Evolutionary conservation across 30 jellyfish, hydroid and myxozoan genomes (phyloP), one percentile per base, ranked within the genome.

Genomic region (Sanderia malayensis): DNA sequence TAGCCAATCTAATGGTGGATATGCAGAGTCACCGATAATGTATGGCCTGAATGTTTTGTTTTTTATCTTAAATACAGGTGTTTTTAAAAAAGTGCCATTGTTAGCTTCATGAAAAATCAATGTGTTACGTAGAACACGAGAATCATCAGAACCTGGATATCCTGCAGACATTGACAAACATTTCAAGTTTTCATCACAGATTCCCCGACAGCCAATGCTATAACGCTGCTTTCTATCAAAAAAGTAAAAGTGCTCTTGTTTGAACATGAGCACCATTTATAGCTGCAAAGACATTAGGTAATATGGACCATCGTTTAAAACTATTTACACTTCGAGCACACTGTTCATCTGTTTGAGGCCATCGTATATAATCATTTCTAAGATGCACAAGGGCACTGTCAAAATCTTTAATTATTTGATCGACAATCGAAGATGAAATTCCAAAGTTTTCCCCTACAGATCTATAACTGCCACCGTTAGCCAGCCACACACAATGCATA

Each of bases 181-280:
- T 21, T 41, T 65, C 74, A 64, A 18, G 22, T 78, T 49, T 19
- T 82, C 81, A 28, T 78, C 89, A 22, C 76, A 44, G 30, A 78
- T n/a, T 19, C 89, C 89, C 44, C 64, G 89, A 72, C 76, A 72
- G 18, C 63, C 61, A 2, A 53, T 73, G 46, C 76, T 73, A 64
- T 31, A 53, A 27, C 85, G 46, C 62, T 73, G 76, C 25, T 55
- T 73, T 58, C 76, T 28, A 29, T 73, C 74, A 28, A 73, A 31
- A 32, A 71, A 71, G n/a, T n/a, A n/a, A n/a, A n/a, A n/a, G n/a
- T n/a, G n/a, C n/a, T n/a, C n/a, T n/a, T n/a, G n/a, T n/a, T n/a
- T n/a, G n/a, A n/a, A 62, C 21, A 23, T 62, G 57, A 10, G 58
- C 25, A 4, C 74, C 58, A 62, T 62, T 15, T 8, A 62, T 62